A percentile compares a stretch with the other conserved stretches of the same genome.
Evolutionary conservation across 2,888 invertebrate genomes (phyloP).

Genomic region (Sphaerophoria rueppellii): DNA sequence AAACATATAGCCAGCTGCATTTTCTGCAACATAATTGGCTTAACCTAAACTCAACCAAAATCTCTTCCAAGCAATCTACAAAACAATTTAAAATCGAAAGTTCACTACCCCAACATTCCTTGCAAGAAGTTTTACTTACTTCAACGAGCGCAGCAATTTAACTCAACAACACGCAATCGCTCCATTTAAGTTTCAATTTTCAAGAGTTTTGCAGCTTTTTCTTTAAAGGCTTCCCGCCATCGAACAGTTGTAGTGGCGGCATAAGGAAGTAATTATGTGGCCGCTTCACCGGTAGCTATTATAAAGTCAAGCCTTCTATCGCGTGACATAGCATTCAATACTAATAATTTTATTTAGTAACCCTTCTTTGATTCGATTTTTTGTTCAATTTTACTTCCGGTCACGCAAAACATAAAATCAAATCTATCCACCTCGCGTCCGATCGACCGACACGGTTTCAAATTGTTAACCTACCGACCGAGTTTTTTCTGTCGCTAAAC

Average conservation of each 20-base stretch:
- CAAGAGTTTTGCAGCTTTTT: conserved; percentile 41
- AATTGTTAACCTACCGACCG: conserved; percentile 27
- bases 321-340: conserved; percentile 67
- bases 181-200: conserved; percentile 25
- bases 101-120: conserved; percentile 48
- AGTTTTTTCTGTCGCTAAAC: background rate
- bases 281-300: conserved; percentile 47
- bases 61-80: conserved; percentile 20
- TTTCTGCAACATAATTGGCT: conserved; percentile 59
- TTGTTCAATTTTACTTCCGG: conserved; percentile 14
- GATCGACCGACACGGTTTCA: background rate
- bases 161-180: conserved; percentile 38
- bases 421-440: background rate
- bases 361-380: conserved; percentile 41
- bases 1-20: conserved; percentile 23
- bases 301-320: conserved; percentile 63
- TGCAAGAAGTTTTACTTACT: background rate
- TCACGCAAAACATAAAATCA: conserved; percentile 47
- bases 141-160: background rate
- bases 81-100: conserved; percentile 14
- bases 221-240: background rate
- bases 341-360: conserved; percentile 38
- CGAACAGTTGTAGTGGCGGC: background rate
- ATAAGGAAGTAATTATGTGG: conserved; percentile 51
- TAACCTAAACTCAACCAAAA: conserved; percentile 16